Evolutionary conservation across 2,888 invertebrate genomes (phyloP).

Genomic region (Acronicta aceris): DNA sequence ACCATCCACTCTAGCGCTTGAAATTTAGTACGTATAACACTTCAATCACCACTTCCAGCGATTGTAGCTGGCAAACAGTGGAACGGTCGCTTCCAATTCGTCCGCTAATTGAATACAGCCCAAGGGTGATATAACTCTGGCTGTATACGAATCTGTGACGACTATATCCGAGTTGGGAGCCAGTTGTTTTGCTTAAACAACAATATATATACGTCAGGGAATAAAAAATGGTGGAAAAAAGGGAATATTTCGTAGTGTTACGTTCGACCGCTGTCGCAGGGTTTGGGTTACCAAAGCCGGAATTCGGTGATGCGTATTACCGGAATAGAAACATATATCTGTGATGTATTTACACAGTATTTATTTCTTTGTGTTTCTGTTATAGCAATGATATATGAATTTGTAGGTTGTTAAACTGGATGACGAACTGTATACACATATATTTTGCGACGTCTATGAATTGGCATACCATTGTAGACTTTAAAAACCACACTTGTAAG

Average conservation of each 20-base stretch:
- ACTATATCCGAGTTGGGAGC: conserved; percentile 67
- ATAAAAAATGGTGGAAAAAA: conserved; percentile 52
- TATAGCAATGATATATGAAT: neutral
- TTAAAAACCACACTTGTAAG: too few relatives aligned
- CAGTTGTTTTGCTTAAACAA: conserved; percentile 75
- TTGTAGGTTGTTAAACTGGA: neutral
- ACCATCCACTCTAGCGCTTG: conserved; percentile 30
- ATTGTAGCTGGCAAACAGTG: conserved; percentile 54
- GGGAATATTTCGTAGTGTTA: conserved; percentile 43
- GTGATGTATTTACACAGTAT: neutral
- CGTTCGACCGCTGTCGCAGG: conserved; percentile 16
- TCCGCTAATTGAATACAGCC: conserved; percentile 73
- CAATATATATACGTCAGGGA: conserved; percentile 70
- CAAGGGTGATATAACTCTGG: conserved; percentile 68
- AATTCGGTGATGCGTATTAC: conserved; percentile 13
- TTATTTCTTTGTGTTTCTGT: neutral
- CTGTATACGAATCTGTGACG: conserved; percentile 63
- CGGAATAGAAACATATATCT: conserved; percentile 8
- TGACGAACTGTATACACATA: too few relatives aligned
- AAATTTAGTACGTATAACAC: conserved; percentile 28
- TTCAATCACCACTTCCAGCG: conserved; percentile 54
- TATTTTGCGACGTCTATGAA: too few relatives aligned
- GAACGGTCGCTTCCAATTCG: conserved; percentile 46
- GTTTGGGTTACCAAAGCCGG: conserved; percentile 31
- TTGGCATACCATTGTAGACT: too few relatives aligned